phyloP scores from a whole-genome alignment of 2,113 vertebrate species.

The Gavialis gangeticus region DNA sequence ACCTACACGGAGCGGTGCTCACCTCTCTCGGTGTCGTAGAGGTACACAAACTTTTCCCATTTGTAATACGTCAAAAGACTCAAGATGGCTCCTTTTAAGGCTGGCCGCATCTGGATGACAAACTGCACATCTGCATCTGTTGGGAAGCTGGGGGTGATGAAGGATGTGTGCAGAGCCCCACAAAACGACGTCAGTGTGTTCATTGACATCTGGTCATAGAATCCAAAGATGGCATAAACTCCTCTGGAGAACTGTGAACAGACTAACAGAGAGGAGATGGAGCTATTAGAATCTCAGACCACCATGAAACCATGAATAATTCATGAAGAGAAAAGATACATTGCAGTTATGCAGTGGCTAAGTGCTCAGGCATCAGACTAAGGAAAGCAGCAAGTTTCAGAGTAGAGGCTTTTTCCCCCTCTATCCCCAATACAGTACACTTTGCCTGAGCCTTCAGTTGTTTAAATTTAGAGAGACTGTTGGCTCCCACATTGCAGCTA shows the following conservation, averaged over 20 bases:
- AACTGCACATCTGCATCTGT: slow-evolving; percentile 96
- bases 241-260: slow-evolving; percentile 99
- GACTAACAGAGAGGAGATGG: slow-evolving; percentile 83
- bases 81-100: slow-evolving; percentile 90
- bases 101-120: slow-evolving; percentile 97
- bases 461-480: not conserved
- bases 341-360: not conserved
- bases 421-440: not conserved
- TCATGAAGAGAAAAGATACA: not conserved
- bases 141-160: slow-evolving; percentile 96
- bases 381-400: not conserved
- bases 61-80: slow-evolving; percentile 93
- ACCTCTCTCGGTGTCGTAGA: slow-evolving; percentile 98
- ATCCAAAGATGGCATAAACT: slow-evolving; percentile 98
- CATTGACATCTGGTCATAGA: slow-evolving; percentile 99
- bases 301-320: not conserved
- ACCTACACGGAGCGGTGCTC: slow-evolving; percentile 58
- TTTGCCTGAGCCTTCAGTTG: not conserved
- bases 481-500: not conserved
- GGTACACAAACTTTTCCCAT: slow-evolving; percentile 98
- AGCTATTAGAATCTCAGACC: slow-evolving; percentile 37
- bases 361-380: not conserved
- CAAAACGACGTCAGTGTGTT: slow-evolving; percentile 98
- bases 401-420: not conserved
- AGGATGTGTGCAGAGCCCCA: slow-evolving; percentile 96